Percentiles rank a stretch among this genome's conserved stretches.
phyloP scores from a whole-genome alignment of 2,113 vertebrate species.

The Micronycteris hirsuta region DNA sequence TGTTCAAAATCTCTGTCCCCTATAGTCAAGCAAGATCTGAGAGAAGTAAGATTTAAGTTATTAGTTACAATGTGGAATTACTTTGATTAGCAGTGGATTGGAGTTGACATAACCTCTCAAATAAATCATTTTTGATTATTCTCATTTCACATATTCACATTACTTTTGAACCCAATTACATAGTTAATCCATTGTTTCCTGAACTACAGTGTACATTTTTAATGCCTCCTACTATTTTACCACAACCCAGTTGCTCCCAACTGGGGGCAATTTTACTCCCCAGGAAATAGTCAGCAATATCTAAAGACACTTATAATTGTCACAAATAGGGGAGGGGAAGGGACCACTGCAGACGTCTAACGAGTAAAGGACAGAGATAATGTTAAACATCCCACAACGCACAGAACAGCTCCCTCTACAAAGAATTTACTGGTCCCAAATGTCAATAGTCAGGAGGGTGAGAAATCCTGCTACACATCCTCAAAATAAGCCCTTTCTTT shows the following conservation, averaged over 20 bases:
- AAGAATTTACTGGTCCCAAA: background rate
- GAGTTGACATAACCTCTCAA: conserved; percentile 31
- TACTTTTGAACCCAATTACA: conserved; percentile 29
- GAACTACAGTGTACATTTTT: background rate
- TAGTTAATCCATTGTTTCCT: background rate
- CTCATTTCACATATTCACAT: conserved; percentile 40
- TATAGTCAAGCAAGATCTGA: background rate
- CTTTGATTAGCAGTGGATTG: conserved; percentile 6
- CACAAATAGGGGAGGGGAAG: background rate
- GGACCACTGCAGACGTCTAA: background rate
- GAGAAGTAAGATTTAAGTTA: background rate
- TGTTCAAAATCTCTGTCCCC: background rate
- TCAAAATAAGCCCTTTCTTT: background rate
- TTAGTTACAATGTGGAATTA: conserved; percentile 1
- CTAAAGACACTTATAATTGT: background rate
- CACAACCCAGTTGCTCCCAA: background rate
- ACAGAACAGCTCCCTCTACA: background rate
- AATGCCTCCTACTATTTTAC: background rate
- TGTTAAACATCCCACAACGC: background rate
- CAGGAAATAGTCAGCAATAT: background rate
- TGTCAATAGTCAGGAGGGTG: background rate
- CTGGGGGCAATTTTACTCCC: background rate
- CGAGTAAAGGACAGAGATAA: background rate
- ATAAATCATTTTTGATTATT: conserved; percentile 40
- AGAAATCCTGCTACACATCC: background rate